These are phyloP conservation scores for Jaculus jaculus DNA, from an alignment of 2,113 vertebrate genomes.

Conservation along the genomic window DNA sequence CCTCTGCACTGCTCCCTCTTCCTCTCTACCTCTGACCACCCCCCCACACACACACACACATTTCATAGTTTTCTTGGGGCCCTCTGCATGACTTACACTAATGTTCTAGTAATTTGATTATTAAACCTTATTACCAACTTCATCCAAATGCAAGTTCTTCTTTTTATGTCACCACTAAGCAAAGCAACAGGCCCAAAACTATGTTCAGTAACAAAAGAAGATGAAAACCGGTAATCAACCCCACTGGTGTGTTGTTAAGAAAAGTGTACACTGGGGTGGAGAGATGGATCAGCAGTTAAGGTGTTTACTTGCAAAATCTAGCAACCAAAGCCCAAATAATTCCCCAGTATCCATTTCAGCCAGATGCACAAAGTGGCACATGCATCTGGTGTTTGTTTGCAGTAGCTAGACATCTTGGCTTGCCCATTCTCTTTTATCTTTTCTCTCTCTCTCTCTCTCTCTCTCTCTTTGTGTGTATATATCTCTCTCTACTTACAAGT, in stretches of 20 bases:
- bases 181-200: not conserved
- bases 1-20: fast-evolving
- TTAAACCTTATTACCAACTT: not conserved
- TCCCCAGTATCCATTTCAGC: no score
- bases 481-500: no score
- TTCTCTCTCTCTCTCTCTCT: no score
- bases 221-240: not conserved
- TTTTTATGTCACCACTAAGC: not conserved
- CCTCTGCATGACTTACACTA: not conserved
- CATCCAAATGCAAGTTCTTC: not conserved
- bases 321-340: no score
- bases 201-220: not conserved
- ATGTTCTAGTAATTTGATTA: not conserved
- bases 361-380: no score
- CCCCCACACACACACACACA: no score
- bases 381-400: no score
- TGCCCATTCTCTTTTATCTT: no score
- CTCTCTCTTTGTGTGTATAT: no score
- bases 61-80: not conserved
- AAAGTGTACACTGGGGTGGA: not conserved
- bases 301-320: no score
- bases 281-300: no score
- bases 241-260: not conserved
- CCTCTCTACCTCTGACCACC: not conserved
- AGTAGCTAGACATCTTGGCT: no score